A percentile compares a stretch with the other conserved stretches of the same genome.
Evolutionary conservation across 2,888 invertebrate genomes (phyloP).

Genomic region (Rhyacophila evoluta): DNA sequence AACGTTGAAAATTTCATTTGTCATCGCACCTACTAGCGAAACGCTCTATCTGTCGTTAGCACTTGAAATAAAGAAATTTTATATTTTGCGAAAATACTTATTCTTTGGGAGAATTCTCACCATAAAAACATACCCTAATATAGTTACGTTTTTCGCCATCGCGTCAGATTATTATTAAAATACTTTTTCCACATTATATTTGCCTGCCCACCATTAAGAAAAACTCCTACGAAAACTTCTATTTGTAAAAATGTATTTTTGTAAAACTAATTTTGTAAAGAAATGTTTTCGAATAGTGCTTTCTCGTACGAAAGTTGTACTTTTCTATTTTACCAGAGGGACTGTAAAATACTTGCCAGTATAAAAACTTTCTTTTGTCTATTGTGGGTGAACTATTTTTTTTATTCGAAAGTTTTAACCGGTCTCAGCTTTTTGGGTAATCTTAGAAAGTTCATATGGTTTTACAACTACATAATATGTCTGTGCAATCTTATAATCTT

Average conservation of each 20-base stretch:
- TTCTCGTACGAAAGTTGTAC: not conserved
- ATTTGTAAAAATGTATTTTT: too few relatives aligned
- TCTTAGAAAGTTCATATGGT: not conserved
- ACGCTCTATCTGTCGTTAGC: constrained; percentile 9
- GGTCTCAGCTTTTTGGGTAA: not conserved
- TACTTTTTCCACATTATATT: too few relatives aligned
- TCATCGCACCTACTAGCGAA: not conserved
- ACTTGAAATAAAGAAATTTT: not conserved
- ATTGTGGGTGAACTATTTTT: constrained; percentile 14
- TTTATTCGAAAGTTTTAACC: constrained; percentile 5
- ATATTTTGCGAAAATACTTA: not conserved
- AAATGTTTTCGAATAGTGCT: too few relatives aligned
- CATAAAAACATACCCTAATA: not conserved
- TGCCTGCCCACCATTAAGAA: too few relatives aligned
- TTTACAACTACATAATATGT: not conserved
- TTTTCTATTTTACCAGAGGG: constrained; percentile 4
- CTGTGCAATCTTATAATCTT: not conserved
- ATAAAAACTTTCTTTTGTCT: constrained; percentile 17
- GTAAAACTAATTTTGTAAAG: too few relatives aligned
- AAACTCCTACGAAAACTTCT: too few relatives aligned
- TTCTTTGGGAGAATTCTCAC: not conserved
- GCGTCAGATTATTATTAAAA: too few relatives aligned
- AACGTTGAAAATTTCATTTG: constrained; percentile 15
- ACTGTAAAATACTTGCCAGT: not conserved
- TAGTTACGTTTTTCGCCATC: not conserved